Percentiles rank a stretch among this genome's conserved stretches.
These are phyloP conservation scores for Embiotoca jacksoni DNA, from an alignment of 2,113 vertebrate genomes.

Conservation along the genomic window DNA sequence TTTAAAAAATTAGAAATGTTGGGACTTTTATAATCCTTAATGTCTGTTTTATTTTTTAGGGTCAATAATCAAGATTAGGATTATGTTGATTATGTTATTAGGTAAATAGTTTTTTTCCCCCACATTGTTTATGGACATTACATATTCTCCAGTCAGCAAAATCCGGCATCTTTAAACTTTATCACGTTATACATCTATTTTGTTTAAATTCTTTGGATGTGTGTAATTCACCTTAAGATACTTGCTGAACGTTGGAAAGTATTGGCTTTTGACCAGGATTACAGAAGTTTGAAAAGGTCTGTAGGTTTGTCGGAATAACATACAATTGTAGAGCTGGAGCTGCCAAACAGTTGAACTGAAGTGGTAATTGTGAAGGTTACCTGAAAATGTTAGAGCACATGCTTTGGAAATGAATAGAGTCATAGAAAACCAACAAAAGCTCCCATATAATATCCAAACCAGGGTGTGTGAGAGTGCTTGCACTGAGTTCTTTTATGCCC, in stretches of 20 bases:
- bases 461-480: not conserved
- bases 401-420: no score
- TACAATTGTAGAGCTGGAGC: not conserved
- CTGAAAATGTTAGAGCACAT: not conserved
- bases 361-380: not conserved
- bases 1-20: not conserved
- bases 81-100: not conserved
- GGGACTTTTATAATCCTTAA: not conserved
- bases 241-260: not conserved
- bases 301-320: not conserved
- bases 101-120: not conserved
- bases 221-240: not conserved
- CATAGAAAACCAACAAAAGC: no score
- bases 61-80: constrained; percentile 17
- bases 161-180: constrained; percentile 10
- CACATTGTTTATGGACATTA: not conserved
- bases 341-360: not conserved
- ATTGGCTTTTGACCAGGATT: not conserved
- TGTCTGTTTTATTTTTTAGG: not conserved
- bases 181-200: not conserved
- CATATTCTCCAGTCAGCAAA: not conserved
- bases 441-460: no score
- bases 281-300: not conserved
- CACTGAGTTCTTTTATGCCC: no score
- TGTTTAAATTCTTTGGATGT: not conserved